Conservation (phyloP, 2,113 vertebrate genomes). For the Aegotheles bennettii region DNA sequence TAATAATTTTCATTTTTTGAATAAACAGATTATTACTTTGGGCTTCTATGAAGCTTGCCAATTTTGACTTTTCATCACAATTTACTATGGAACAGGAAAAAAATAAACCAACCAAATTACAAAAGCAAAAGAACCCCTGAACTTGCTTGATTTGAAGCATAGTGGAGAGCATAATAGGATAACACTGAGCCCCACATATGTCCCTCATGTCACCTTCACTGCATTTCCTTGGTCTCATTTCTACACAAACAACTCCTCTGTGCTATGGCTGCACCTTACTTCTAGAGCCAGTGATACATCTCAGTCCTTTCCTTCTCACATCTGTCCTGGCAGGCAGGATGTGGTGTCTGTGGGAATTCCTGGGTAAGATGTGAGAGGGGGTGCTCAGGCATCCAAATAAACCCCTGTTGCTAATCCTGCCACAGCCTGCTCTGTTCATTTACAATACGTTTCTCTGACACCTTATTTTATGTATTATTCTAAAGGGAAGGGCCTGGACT, state of each 20-base stretch:
- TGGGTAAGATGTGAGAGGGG: background rate
- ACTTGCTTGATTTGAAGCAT: background rate
- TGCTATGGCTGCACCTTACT: accelerated
- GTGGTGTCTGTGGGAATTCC: background rate
- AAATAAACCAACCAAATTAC: background rate
- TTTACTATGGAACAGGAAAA: background rate
- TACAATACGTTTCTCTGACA: background rate
- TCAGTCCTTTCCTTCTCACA: background rate
- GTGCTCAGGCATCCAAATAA: background rate
- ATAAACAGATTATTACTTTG: background rate
- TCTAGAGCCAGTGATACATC: background rate
- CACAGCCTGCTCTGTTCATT: background rate
- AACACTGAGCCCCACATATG: accelerated
- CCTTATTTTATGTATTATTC: background rate
- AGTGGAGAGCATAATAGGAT: background rate
- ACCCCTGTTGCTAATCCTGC: background rate
- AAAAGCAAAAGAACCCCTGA: background rate
- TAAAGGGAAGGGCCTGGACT: background rate
- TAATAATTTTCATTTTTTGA: background rate
- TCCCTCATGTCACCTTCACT: background rate
- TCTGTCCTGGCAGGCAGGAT: background rate
- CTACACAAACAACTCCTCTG: background rate
- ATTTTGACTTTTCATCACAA: background rate
- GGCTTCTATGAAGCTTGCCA: background rate
- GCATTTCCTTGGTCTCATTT: background rate